Evolutionary conservation across 2,888 invertebrate genomes (phyloP).

Genomic region (Parnassius glacialis): DNA sequence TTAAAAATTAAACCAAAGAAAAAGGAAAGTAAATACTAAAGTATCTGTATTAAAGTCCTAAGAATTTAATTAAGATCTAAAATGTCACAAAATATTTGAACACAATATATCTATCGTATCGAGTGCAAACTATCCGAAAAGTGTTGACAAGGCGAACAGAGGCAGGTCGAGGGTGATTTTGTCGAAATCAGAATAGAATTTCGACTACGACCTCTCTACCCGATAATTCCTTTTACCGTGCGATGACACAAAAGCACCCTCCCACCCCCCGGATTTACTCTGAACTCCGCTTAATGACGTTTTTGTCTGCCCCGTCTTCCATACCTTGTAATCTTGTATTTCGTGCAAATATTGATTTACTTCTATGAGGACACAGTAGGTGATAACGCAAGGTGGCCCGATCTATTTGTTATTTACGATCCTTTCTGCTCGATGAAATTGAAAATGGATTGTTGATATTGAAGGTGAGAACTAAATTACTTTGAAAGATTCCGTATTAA

Average conservation of each 20-base stretch:
- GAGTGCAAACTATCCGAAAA: slow-evolving; percentile 20
- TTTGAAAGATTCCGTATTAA: slow-evolving; percentile 5
- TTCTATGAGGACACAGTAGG: slow-evolving; percentile 7
- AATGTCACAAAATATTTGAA: too few species aligned
- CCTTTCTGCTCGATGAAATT: slow-evolving; percentile 9
- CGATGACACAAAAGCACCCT: slow-evolving; percentile 34
- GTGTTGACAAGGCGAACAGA: slow-evolving; percentile 16
- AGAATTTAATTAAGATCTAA: too few species aligned
- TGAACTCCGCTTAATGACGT: slow-evolving; percentile 42
- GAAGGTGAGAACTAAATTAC: slow-evolving; percentile 9
- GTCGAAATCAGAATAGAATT: slow-evolving; percentile 33
- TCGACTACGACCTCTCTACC: slow-evolving; percentile 30
- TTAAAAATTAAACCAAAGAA: too few species aligned
- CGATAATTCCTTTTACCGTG: slow-evolving; percentile 40
- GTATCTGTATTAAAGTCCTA: too few species aligned
- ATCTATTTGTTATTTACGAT: slow-evolving; percentile 16
- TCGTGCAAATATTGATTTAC: slow-evolving; percentile 37
- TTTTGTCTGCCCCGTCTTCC: slow-evolving; percentile 38
- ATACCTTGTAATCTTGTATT: slow-evolving; percentile 37
- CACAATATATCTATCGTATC: not conserved
- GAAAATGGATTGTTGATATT: slow-evolving; percentile 8
- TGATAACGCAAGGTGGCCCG: slow-evolving; percentile 14
- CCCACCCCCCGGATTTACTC: slow-evolving; percentile 36
- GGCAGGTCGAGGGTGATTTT: slow-evolving; percentile 13
- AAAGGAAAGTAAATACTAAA: too few species aligned